phyloP scores from a whole-genome alignment of 2,797 vertebrate species.

The Rhynchotus rufescens region DNA sequence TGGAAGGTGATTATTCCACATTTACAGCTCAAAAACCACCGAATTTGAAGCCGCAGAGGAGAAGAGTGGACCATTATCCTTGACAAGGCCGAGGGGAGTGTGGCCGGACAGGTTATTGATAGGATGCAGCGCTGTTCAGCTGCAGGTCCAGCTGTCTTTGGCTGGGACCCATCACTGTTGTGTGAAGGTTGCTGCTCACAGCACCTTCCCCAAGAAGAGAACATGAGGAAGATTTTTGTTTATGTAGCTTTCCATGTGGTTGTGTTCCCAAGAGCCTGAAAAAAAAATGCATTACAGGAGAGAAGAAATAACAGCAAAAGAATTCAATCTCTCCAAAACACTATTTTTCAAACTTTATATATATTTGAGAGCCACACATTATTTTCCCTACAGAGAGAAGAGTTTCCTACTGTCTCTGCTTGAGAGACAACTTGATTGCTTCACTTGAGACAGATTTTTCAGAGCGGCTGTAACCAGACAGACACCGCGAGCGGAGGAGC shows the following conservation, averaged over 20 bases:
- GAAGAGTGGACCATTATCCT: rapidly evolving
- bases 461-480: slow-evolving; percentile 9
- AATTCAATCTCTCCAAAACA: background rate
- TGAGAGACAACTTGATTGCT: background rate
- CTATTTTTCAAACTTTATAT: slow-evolving; percentile 53
- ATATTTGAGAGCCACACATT: background rate
- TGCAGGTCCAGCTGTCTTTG: slow-evolving; percentile 7
- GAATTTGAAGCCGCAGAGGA: background rate
- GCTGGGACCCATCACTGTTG: rapidly evolving
- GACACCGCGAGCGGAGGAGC: background rate
- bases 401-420: background rate
- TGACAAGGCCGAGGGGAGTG: background rate
- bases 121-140: background rate
- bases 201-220: background rate
- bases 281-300: background rate
- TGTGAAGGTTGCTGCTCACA: background rate
- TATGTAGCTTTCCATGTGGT: background rate
- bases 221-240: background rate
- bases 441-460: slow-evolving; percentile 50
- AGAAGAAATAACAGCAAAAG: slow-evolving; percentile 2
- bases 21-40: background rate
- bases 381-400: slow-evolving; percentile 55
- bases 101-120: background rate
- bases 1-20: background rate
- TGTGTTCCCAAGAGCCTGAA: background rate